Conservation (phyloP, 2,888 invertebrate species). For the Macaria liturata region DNA sequence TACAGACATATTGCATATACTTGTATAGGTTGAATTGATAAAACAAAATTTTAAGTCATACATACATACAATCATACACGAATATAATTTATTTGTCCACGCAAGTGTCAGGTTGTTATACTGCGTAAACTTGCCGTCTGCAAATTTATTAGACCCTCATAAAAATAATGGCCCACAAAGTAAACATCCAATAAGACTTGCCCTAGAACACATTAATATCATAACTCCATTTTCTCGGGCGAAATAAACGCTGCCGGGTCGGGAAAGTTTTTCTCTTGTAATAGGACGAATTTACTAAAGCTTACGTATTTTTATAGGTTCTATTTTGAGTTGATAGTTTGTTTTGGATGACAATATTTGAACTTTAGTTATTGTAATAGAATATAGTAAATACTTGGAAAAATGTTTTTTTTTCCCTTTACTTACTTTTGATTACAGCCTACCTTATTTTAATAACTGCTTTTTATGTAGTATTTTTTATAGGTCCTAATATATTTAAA, state of each 20-base stretch:
- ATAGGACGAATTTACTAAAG: not conserved
- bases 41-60: too few species aligned
- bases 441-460: too few species aligned
- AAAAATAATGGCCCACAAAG: slow-evolving; percentile 30
- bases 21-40: too few species aligned
- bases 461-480: too few species aligned
- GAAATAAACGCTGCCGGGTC: slow-evolving; percentile 16
- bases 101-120: not conserved
- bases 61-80: too few species aligned
- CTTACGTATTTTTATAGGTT: not conserved
- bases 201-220: slow-evolving; percentile 21
- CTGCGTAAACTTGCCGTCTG: not conserved
- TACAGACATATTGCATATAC: too few species aligned
- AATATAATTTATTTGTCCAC: too few species aligned
- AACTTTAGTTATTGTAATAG: too few species aligned
- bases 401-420: too few species aligned
- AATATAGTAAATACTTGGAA: too few species aligned
- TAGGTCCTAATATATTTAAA: too few species aligned
- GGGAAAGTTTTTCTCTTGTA: slow-evolving; percentile 3
- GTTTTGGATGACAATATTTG: not conserved
- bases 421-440: too few species aligned
- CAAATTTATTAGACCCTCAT: slow-evolving; percentile 31
- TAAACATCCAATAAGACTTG: slow-evolving; percentile 28
- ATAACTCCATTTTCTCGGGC: slow-evolving; percentile 20
- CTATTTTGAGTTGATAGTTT: not conserved